phyloP scores from a whole-genome alignment of 2,888 invertebrate genomes.

The Ctenicera cuprea region DNA sequence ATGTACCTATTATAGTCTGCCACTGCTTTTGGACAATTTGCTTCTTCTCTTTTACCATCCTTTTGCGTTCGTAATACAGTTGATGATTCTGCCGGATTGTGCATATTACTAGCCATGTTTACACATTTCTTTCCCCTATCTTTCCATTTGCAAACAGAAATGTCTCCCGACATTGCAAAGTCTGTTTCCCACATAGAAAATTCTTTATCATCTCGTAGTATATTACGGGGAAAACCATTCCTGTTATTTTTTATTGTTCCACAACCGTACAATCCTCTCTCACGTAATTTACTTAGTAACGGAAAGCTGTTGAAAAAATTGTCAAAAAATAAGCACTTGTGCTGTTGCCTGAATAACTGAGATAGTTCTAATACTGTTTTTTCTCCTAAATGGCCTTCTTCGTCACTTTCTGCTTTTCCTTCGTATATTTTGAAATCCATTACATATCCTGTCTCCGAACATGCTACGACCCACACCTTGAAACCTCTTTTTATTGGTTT shows the following conservation, averaged over 20 bases:
- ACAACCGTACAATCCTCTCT: neutral
- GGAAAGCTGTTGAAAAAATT: neutral
- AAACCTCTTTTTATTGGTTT: conserved; percentile 30
- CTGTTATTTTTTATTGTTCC: neutral
- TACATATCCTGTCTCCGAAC: neutral
- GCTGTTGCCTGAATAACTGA: neutral
- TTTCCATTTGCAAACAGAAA: neutral
- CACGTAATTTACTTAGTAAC: neutral
- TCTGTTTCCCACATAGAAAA: neutral
- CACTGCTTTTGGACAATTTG: conserved; percentile 34
- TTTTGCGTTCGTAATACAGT: neutral
- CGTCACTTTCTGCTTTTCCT: neutral
- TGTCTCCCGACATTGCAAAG: neutral
- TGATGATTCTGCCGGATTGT: neutral
- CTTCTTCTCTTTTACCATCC: neutral
- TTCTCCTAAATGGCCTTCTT: neutral
- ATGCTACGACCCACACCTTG: conserved; percentile 6
- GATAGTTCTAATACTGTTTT: neutral
- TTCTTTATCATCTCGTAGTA: neutral
- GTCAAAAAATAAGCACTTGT: neutral
- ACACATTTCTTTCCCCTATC: neutral
- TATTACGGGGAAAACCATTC: neutral
- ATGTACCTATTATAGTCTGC: conserved; percentile 40
- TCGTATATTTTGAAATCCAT: neutral
- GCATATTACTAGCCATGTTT: neutral